These are phyloP conservation scores for Stictonetta naevosa DNA, from an alignment of 2,113 vertebrate species.

Conservation along the genomic window DNA sequence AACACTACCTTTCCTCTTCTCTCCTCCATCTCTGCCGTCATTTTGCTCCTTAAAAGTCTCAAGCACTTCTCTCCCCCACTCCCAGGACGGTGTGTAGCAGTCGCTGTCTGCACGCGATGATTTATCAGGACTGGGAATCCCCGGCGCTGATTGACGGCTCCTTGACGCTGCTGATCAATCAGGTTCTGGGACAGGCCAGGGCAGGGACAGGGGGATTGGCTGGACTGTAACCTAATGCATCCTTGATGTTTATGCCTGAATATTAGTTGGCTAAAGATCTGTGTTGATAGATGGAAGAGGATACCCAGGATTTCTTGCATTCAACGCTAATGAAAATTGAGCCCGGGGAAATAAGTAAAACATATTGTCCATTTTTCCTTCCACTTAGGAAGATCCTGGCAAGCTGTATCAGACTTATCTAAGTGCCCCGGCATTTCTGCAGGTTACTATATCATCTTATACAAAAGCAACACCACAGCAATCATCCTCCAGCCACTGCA, in stretches of 20 bases:
- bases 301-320: conserved; percentile 36
- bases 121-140: conserved; percentile 10
- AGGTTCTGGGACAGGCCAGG: background rate
- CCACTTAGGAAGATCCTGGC: background rate
- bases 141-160: background rate
- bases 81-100: background rate
- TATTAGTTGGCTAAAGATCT: conserved; percentile 17
- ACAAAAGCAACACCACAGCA: conserved; percentile 39
- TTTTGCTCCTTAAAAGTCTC: background rate
- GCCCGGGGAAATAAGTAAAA: conserved; percentile 15
- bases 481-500: conserved; percentile 10
- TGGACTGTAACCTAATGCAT: background rate
- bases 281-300: conserved; percentile 56
- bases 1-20: background rate
- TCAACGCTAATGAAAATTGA: background rate
- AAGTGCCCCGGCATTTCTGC: background rate
- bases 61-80: background rate
- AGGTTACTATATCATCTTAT: background rate
- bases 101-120: background rate
- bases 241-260: background rate
- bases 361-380: conserved; percentile 14
- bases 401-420: background rate
- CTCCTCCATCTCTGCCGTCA: background rate
- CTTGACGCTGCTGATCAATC: conserved; percentile 23
- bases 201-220: background rate